Evolutionary conservation across 2,888 invertebrate species (phyloP), one percentile per base, ranked within the genome.

Genomic region (Cetonia aurata): DNA sequence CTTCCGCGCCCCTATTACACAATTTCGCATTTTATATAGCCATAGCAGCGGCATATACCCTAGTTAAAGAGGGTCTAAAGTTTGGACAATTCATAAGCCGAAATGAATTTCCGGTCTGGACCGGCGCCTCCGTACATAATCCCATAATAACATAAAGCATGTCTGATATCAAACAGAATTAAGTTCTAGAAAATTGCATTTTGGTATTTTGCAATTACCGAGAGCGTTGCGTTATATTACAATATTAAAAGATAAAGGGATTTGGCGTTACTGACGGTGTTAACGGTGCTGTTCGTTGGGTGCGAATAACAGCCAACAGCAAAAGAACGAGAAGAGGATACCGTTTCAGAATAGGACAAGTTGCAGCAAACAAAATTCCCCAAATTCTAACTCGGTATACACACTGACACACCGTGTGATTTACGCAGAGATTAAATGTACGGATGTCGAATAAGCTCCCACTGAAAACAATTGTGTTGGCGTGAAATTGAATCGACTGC

Each of bases 221-320:
- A 33, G 50, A 19, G 50, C 53, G 67, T 55, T 37, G 57, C 37
- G 42, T 57, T 59, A 53, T 59, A 71, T 71, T 71, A 71, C 66
- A 71, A 67, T 71, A 71, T 71, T 71, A 71, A 71, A 67, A 57
- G 71, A 71, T 71, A 71, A 71, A 71, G 53, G 71, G 71, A 71
- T 71, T 71, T 71, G 50, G 50, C 46, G 62, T 65, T 65, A 65
- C 50, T 50, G 13, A 41, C 41, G 41, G 57, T 57, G 42, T 42
- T 57, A 57, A 42, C 57, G 17, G 50, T 37, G 50, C 50, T 50
- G 62, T 65, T 65, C 50, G 62, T 37, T 50, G 41, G 17, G 62
- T 33, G 48, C 62, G 62, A 50, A 48, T 48, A 65, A 41, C 12
- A 65, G 62, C 37, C 37, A 37, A 37, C 37, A 37, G 9, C 37